These are phyloP conservation scores for Dyspetes luteomarginatus DNA, from an alignment of 2,888 invertebrate genomes.

Conservation along the genomic window DNA sequence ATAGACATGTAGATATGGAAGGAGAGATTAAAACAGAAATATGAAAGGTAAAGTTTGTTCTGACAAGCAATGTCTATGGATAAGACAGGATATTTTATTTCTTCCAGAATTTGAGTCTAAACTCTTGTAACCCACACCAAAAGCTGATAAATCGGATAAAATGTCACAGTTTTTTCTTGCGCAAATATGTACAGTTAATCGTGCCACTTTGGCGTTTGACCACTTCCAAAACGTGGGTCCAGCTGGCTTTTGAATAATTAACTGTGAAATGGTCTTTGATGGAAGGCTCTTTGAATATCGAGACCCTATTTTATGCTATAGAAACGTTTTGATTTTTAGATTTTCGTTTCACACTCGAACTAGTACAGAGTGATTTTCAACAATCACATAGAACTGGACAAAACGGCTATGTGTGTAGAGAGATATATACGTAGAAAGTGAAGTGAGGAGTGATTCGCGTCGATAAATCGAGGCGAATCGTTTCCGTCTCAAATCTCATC, in stretches of 20 bases:
- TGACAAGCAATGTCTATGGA: not conserved
- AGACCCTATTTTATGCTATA: not conserved
- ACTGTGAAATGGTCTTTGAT: not conserved
- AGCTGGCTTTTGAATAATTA: not conserved
- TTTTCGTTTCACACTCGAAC: not conserved
- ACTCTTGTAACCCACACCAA: too few species aligned
- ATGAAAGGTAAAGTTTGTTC: not conserved
- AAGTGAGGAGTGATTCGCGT: not conserved
- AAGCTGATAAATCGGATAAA: too few species aligned
- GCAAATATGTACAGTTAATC: not conserved
- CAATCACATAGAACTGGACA: not conserved
- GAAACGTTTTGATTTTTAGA: not conserved
- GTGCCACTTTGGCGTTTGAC: not conserved
- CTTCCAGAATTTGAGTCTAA: not conserved
- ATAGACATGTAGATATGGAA: not conserved
- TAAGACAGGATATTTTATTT: not conserved
- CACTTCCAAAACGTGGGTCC: not conserved
- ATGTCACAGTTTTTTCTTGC: not conserved
- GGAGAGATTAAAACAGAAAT: not conserved
- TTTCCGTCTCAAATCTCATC: conserved; percentile 37
- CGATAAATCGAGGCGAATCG: not conserved
- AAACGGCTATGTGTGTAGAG: not conserved
- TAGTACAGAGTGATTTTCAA: not conserved
- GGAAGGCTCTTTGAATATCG: not conserved
- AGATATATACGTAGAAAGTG: not conserved